phyloP scores from a whole-genome alignment of 1,140 invertebrate genomes.

The Seison nebaliae region DNA sequence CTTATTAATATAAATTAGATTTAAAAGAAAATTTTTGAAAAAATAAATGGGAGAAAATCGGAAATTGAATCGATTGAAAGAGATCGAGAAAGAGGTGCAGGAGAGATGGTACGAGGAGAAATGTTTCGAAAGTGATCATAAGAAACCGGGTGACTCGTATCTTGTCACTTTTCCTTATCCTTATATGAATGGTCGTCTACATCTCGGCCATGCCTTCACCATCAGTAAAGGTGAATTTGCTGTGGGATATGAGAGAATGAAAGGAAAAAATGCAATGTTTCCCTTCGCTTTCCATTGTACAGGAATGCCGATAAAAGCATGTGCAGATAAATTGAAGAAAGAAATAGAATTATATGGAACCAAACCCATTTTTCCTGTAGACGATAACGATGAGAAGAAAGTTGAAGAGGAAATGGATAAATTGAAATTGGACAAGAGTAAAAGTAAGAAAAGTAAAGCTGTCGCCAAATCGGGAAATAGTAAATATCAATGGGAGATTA shows the following conservation, averaged over 20 bases:
- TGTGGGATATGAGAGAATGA: slow-evolving; percentile 55
- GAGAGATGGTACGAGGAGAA: slow-evolving; percentile 48
- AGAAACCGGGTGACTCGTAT: slow-evolving; percentile 41
- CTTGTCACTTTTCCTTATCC: slow-evolving; percentile 84
- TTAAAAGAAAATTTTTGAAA: no score
- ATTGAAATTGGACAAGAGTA: slow-evolving; percentile 54
- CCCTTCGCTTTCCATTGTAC: slow-evolving; percentile 97
- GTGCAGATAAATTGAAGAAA: slow-evolving; percentile 69
- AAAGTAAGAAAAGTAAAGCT: slow-evolving; percentile 55
- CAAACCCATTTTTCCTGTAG: slow-evolving; percentile 62
- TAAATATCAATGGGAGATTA: slow-evolving; percentile 98
- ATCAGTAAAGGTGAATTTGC: slow-evolving; percentile 90
- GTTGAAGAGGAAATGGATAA: slow-evolving; percentile 22
- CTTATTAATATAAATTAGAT: no score
- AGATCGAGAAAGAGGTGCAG: slow-evolving; percentile 54
- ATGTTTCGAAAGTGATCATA: slow-evolving; percentile 43
- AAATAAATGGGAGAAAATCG: no score
- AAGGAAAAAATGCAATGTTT: slow-evolving; percentile 68
- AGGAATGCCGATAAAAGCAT: slow-evolving; percentile 39
- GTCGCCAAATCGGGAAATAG: slow-evolving; percentile 56
- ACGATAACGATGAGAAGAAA: slow-evolving; percentile 29
- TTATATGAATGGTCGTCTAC: slow-evolving; percentile 94
- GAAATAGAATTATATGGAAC: slow-evolving; percentile 72
- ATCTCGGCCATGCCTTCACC: slow-evolving; percentile 88
- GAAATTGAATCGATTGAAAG: slow-evolving; percentile 62